Evolutionary conservation across 2,888 invertebrate species (phyloP).

Genomic region (Orthosia cruda): DNA sequence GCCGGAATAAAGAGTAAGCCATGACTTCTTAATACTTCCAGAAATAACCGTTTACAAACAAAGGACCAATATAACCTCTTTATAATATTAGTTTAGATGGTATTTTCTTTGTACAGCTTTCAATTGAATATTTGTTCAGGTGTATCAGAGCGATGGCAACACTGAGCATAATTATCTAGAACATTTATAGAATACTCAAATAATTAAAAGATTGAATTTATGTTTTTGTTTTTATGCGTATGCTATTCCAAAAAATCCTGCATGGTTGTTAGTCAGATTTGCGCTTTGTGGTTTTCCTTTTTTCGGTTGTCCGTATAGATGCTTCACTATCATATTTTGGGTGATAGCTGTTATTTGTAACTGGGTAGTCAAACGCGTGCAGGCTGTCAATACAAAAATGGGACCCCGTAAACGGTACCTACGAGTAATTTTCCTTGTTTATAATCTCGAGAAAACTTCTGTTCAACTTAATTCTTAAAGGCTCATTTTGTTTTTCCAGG

Average conservation of each 20-base stretch:
- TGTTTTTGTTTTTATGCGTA: not conserved
- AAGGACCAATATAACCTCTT: no score
- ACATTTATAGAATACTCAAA: not conserved
- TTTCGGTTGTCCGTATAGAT: not conserved
- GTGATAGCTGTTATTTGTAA: not conserved
- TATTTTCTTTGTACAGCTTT: no score
- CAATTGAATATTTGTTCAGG: no score
- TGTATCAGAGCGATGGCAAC: no score
- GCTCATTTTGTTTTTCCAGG: slow-evolving; percentile 76
- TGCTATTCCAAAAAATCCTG: not conserved
- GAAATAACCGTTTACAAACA: no score
- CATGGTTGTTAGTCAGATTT: not conserved
- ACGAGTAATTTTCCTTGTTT: not conserved
- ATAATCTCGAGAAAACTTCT: not conserved
- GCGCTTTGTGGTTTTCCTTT: not conserved
- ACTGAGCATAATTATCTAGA: no score
- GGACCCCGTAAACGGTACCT: not conserved
- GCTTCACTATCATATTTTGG: not conserved
- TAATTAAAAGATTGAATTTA: not conserved
- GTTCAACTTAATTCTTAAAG: not conserved
- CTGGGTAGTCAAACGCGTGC: not conserved
- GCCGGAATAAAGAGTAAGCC: no score
- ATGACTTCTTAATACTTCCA: no score
- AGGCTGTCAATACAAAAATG: not conserved
- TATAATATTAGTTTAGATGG: no score